Evolutionary conservation across 2,797 vertebrate genomes (phyloP).

Genomic region (Danio jaintianensis): DNA sequence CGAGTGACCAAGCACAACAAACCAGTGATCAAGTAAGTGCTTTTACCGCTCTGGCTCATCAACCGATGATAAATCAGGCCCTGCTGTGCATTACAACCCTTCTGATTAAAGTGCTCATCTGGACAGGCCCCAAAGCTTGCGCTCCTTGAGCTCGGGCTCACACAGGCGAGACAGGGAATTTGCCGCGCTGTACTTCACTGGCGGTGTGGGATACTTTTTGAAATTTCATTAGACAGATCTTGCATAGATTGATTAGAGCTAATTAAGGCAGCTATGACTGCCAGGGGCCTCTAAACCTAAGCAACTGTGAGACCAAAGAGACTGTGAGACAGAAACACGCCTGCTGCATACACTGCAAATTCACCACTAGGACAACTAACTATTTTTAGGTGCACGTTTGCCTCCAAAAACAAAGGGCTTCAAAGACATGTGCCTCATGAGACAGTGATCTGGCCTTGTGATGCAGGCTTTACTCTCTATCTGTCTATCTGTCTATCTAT

Average conservation of each 20-base stretch:
- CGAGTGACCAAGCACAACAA: constrained; percentile 46
- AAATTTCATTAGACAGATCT: constrained; percentile 40
- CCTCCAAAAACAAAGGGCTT: neutral
- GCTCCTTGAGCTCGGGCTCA: constrained; percentile 64
- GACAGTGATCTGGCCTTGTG: neutral
- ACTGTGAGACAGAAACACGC: neutral
- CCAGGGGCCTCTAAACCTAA: constrained; percentile 3
- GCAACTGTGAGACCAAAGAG: neutral
- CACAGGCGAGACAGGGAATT: constrained; percentile 55
- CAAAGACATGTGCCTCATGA: neutral
- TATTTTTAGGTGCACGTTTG: constrained; percentile 17
- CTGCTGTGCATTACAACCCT: constrained; percentile 68
- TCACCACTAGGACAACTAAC: neutral
- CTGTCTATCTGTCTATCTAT: no score
- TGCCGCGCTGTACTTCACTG: constrained; percentile 57
- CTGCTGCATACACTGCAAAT: neutral
- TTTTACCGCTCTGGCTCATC: constrained; percentile 61
- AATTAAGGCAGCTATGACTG: constrained; percentile 22
- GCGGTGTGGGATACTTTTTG: constrained; percentile 29
- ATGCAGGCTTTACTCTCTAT: neutral
- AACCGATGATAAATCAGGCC: constrained; percentile 70
- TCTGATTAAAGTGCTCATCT: constrained; percentile 81
- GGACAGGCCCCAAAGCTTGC: constrained; percentile 72
- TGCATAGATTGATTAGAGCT: constrained; percentile 37
- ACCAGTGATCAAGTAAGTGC: constrained; percentile 58